Evolutionary conservation across 1,140 invertebrate species (phyloP).

Genomic region (Bicyclus anynana): DNA sequence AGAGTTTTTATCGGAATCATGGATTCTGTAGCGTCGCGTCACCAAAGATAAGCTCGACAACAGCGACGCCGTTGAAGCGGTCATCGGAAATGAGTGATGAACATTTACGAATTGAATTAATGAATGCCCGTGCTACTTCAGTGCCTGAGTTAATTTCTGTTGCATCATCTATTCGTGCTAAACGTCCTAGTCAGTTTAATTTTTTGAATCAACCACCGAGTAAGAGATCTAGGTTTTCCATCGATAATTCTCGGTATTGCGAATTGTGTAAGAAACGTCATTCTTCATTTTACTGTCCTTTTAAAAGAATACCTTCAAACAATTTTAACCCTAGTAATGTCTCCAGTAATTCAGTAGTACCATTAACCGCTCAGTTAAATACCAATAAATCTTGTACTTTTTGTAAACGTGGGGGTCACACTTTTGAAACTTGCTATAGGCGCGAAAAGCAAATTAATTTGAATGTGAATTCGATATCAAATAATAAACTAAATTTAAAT

Average conservation of each 20-base stretch:
- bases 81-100: slow-evolving; percentile 25
- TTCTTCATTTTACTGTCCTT: too few species aligned
- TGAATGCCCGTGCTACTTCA: slow-evolving; percentile 26
- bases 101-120: slow-evolving; percentile 28
- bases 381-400: not conserved
- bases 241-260: too few species aligned
- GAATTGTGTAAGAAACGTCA: too few species aligned
- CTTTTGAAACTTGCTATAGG: slow-evolving; percentile 30
- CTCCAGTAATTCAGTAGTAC: too few species aligned
- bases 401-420: slow-evolving; percentile 24
- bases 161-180: slow-evolving; percentile 26
- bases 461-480: slow-evolving; percentile 27
- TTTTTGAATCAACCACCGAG: too few species aligned
- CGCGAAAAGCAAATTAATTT: slow-evolving; percentile 15
- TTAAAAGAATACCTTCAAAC: too few species aligned
- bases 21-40: slow-evolving; percentile 29
- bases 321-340: too few species aligned
- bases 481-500: slow-evolving; percentile 7
- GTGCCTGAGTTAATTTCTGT: slow-evolving; percentile 36
- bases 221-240: too few species aligned
- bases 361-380: too few species aligned
- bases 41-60: slow-evolving; percentile 27
- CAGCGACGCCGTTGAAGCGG: slow-evolving; percentile 24
- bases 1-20: slow-evolving; percentile 24
- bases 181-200: slow-evolving; percentile 8